Percentiles rank a stretch among this genome's conserved stretches.
Conservation (phyloP, 2,113 vertebrate genomes). For the Oenanthe melanoleuca region DNA sequence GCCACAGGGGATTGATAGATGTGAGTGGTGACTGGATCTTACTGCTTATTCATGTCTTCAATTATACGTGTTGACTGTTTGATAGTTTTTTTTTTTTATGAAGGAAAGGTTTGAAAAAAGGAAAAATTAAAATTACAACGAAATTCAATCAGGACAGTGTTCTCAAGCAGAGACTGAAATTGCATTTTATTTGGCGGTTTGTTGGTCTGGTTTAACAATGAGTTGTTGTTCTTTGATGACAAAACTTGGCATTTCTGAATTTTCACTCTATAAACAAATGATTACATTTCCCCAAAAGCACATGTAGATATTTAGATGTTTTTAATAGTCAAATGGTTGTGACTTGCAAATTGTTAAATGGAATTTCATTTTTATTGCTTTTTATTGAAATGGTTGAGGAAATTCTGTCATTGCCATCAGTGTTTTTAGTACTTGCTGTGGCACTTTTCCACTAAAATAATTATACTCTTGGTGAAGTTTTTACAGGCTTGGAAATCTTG, state of each 20-base stretch:
- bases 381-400: constrained; percentile 8
- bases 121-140: not conserved
- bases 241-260: constrained; percentile 2
- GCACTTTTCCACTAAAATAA: constrained; percentile 27
- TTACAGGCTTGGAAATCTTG: constrained; percentile 2
- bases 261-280: not conserved
- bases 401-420: not conserved
- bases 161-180: not conserved
- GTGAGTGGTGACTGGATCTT: not conserved
- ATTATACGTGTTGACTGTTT: not conserved
- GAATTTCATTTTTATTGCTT: not conserved
- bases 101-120: not conserved
- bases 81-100: not conserved
- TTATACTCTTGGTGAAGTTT: not conserved
- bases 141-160: not conserved
- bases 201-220: not conserved
- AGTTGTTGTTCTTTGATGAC: not conserved
- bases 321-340: not conserved
- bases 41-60: not conserved
- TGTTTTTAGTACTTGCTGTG: not conserved
- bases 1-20: not conserved
- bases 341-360: not conserved
- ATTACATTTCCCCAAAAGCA: not conserved
- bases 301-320: not conserved
- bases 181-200: not conserved